phyloP scores from a whole-genome alignment of 2,888 invertebrate species.

The Drosophila testacea region DNA sequence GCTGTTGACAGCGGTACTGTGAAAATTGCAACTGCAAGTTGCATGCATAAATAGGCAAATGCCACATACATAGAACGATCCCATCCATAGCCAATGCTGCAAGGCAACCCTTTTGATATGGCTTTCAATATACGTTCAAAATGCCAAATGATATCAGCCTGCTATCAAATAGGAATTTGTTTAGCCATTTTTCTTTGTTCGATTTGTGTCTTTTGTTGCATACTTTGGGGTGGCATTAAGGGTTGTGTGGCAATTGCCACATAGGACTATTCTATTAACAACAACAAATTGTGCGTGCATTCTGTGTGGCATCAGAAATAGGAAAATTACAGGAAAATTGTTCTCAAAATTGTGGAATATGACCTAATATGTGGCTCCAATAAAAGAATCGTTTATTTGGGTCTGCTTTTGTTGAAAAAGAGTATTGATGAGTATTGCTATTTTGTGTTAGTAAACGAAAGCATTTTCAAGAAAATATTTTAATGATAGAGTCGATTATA shows the following conservation, averaged over 20 bases:
- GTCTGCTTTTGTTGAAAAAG: neutral
- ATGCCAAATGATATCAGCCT: constrained; percentile 6
- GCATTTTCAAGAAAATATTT: too few relatives aligned
- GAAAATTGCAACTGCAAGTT: constrained; percentile 25
- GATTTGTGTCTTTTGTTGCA: constrained; percentile 19
- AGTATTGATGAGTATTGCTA: neutral
- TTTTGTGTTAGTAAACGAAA: neutral
- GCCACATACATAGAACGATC: constrained; percentile 20
- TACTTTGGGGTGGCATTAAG: constrained; percentile 18
- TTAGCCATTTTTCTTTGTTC: constrained; percentile 2
- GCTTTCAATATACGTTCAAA: constrained; percentile 32
- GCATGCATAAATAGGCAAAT: constrained; percentile 62
- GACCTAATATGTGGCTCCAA: neutral
- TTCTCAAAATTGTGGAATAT: neutral
- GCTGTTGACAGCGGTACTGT: constrained; percentile 21
- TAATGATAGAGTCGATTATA: too few relatives aligned
- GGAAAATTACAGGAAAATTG: neutral
- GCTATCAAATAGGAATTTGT: constrained; percentile 19
- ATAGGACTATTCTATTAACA: constrained; percentile 1
- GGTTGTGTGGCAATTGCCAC: neutral
- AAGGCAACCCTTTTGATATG: neutral
- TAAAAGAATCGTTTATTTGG: neutral
- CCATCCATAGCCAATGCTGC: constrained; percentile 17
- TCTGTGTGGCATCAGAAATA: neutral
- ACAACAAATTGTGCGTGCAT: constrained; percentile 10